phyloP scores from a whole-genome alignment of 2,888 invertebrate species.

The Horisme vitalbata region DNA sequence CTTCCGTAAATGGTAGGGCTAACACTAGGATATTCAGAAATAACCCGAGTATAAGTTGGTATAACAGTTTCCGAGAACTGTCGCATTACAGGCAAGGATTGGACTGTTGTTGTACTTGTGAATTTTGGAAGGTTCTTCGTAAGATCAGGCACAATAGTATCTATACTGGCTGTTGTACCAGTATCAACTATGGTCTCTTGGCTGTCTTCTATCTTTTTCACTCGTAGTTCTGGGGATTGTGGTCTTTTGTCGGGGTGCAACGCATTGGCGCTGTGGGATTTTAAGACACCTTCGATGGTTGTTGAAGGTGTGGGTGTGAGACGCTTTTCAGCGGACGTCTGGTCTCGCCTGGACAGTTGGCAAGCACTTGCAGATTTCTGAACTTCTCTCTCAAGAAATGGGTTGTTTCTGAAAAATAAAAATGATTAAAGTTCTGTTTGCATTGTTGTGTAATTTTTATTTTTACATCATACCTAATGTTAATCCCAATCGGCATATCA shows the following conservation, averaged over 20 bases:
- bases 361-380: conserved; percentile 86
- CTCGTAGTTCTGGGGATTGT: conserved; percentile 30
- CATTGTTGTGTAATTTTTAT: background rate
- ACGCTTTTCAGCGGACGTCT: conserved; percentile 56
- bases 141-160: conserved; percentile 63
- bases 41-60: conserved; percentile 58
- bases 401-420: conserved; percentile 65
- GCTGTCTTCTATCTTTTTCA: conserved; percentile 52
- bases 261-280: conserved; percentile 74
- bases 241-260: conserved; percentile 57
- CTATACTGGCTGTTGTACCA: conserved; percentile 56
- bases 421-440: background rate
- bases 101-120: conserved; percentile 31
- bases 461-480: conserved; percentile 60
- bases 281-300: conserved; percentile 63
- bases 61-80: conserved; percentile 62
- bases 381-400: conserved; percentile 81
- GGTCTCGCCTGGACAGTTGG: conserved; percentile 70
- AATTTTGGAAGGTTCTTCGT: conserved; percentile 46
- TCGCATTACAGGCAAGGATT: conserved; percentile 49
- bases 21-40: conserved; percentile 52
- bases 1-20: conserved; percentile 56
- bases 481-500: conserved; percentile 77
- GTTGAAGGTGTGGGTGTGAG: conserved; percentile 49
- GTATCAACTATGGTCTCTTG: conserved; percentile 60